Evolutionary conservation across 2,888 invertebrate species (phyloP).

Genomic region (Liodrosophila aerea): DNA sequence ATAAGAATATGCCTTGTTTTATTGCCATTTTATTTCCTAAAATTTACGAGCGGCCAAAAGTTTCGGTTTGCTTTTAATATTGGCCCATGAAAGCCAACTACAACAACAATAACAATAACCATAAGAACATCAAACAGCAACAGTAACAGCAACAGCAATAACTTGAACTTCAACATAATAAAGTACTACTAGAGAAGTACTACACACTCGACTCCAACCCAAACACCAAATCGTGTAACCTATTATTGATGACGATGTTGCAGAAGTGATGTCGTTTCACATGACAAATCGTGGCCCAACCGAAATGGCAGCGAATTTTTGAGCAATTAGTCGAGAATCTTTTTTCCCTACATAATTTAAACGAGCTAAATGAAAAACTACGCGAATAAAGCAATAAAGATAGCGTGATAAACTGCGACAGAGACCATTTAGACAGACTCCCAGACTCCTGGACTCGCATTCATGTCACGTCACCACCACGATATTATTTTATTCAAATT

Average conservation of each 20-base stretch:
- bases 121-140: conserved; percentile 26
- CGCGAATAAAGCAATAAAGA: neutral
- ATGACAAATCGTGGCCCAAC: conserved; percentile 46
- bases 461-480: too few relatives aligned
- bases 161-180: conserved; percentile 63
- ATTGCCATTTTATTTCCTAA: conserved; percentile 73
- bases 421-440: neutral
- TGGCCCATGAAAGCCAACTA: conserved; percentile 31
- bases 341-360: neutral
- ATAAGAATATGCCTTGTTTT: conserved; percentile 65
- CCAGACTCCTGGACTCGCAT: too few relatives aligned
- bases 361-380: conserved; percentile 1
- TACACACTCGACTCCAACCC: neutral
- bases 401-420: neutral
- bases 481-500: too few relatives aligned
- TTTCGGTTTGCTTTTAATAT: conserved; percentile 53
- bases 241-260: conserved; percentile 50
- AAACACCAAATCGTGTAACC: conserved; percentile 36
- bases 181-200: conserved; percentile 50
- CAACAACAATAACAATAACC: conserved; percentile 28
- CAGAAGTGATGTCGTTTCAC: conserved; percentile 48
- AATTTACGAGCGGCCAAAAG: conserved; percentile 73
- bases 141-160: conserved; percentile 40
- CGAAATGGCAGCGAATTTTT: conserved; percentile 19
- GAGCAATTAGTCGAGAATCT: conserved; percentile 30